phyloP scores from a whole-genome alignment of 2,888 invertebrate genomes.

The Acronicta psi region DNA sequence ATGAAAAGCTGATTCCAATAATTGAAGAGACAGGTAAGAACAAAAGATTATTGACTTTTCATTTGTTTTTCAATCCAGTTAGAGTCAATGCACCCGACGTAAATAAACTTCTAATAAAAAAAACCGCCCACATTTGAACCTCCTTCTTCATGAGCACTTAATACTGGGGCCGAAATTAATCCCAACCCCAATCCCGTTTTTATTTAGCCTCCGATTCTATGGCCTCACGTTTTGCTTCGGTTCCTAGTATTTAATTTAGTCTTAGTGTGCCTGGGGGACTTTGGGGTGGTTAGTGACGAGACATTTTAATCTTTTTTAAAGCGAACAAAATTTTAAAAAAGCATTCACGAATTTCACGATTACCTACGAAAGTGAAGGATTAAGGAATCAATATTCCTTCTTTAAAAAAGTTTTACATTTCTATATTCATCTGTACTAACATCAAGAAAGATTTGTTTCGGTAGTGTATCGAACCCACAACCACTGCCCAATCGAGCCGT shows the following conservation, averaged over 20 bases:
- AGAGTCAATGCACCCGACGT: conserved; percentile 16
- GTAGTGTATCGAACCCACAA: no score
- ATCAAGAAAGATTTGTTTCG: no score
- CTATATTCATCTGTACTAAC: no score
- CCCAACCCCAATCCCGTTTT: conserved; percentile 12
- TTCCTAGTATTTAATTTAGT: conserved; percentile 38
- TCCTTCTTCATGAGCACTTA: conserved; percentile 12
- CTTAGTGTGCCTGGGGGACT: conserved; percentile 28
- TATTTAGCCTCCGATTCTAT: conserved; percentile 7
- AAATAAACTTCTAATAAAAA: conserved; percentile 27
- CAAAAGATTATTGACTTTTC: conserved; percentile 1
- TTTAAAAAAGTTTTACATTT: no score
- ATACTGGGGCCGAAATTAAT: conserved; percentile 18
- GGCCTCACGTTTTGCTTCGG: conserved; percentile 20
- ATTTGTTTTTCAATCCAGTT: conserved; percentile 27
- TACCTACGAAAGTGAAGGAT: neutral
- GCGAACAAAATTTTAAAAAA: conserved; percentile 13
- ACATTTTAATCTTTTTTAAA: conserved; percentile 21
- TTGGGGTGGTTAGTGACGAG: conserved; percentile 10
- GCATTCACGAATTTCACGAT: neutral
- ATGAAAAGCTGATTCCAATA: neutral
- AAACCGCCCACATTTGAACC: conserved; percentile 7
- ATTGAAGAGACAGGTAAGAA: neutral
- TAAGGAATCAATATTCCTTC: no score
- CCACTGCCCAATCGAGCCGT: no score